Evolutionary conservation across 1,140 invertebrate genomes (phyloP).

Genomic region (Eurosta solidaginis): DNA sequence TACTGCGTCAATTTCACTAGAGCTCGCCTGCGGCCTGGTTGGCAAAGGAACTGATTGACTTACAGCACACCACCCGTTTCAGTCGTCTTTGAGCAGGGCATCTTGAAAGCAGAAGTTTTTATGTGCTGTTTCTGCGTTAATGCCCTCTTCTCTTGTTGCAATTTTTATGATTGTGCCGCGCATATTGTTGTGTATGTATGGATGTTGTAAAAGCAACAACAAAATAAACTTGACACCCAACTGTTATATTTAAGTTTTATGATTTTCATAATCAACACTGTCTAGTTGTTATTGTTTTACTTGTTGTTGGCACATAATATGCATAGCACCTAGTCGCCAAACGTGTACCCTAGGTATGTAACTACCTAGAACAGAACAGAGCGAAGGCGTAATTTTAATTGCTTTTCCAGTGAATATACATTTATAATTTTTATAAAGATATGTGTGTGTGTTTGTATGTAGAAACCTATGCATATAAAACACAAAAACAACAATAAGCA

Average conservation of each 20-base stretch:
- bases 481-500: not conserved
- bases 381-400: conserved; percentile 23
- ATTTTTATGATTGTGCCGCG: conserved; percentile 15
- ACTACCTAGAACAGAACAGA: too few species aligned
- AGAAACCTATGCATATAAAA: not conserved
- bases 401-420: not conserved
- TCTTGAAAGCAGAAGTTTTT: not conserved
- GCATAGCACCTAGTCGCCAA: not conserved
- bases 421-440: too few species aligned
- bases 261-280: conserved; percentile 21
- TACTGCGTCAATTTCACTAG: not conserved
- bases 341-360: not conserved
- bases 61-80: not conserved
- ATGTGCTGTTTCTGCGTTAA: not conserved
- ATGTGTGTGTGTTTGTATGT: not conserved
- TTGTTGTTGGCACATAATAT: not conserved
- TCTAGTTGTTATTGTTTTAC: not conserved
- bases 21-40: not conserved
- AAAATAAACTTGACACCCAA: not conserved
- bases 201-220: not conserved
- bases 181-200: not conserved
- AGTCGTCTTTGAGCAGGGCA: not conserved
- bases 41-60: not conserved
- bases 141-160: not conserved
- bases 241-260: conserved; percentile 23